These are phyloP conservation scores for Artemisiospiza belli DNA, from an alignment of 2,113 vertebrate species.

Conservation along the genomic window DNA sequence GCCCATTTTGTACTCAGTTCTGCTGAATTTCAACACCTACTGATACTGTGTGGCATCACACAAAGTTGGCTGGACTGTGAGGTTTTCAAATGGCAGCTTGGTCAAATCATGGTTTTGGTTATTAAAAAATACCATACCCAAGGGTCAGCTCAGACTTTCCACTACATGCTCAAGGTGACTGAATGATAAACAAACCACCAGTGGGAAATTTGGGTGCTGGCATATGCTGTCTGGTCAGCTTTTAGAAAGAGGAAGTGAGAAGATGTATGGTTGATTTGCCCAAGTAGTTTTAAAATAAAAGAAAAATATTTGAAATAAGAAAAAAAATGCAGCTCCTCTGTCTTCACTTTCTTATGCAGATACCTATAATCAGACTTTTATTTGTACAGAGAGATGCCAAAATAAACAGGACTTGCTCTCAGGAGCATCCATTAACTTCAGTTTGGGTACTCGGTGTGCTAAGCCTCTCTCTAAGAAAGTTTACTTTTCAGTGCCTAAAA, in stretches of 20 bases:
- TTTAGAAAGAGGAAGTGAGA: slow-evolving; percentile 26
- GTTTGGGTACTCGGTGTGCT: not conserved
- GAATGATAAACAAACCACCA: not conserved
- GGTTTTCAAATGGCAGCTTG: not conserved
- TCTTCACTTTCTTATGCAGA: not conserved
- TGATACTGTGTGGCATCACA: not conserved
- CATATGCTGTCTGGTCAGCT: not conserved
- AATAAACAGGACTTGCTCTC: slow-evolving; percentile 22
- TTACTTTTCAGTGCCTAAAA: slow-evolving; percentile 28
- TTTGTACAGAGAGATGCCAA: not conserved
- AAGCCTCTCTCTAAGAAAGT: not conserved
- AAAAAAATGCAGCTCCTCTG: not conserved
- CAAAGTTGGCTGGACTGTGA: not conserved
- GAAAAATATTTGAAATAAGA: not conserved
- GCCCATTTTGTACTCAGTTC: not conserved
- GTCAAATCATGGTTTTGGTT: not conserved
- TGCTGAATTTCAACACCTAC: not conserved
- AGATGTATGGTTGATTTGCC: not conserved
- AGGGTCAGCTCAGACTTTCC: slow-evolving; percentile 17
- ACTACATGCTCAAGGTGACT: not conserved
- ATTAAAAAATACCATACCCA: not conserved
- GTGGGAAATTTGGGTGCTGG: slow-evolving; percentile 19
- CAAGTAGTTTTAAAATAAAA: slow-evolving; percentile 2
- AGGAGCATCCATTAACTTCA: slow-evolving; percentile 21
- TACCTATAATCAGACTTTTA: slow-evolving; percentile 12